A percentile compares a stretch with the other conserved stretches of the same genome.
Conservation (phyloP, 2,113 vertebrate genomes). For the Sceloporus tristichus region DNA sequence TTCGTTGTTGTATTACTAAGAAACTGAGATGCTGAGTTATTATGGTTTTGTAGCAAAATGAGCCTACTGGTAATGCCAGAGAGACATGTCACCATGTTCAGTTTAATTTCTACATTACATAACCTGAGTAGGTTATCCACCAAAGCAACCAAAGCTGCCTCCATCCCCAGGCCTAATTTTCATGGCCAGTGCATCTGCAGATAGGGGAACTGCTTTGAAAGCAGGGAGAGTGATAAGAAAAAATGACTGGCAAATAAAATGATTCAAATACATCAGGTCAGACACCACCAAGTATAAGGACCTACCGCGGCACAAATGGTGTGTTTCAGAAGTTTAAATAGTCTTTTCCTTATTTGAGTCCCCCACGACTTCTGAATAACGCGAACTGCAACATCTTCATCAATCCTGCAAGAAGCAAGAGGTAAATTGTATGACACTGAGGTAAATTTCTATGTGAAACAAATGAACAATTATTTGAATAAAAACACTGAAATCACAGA, state of each 20-base stretch:
- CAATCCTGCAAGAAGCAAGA: slow-evolving; percentile 36
- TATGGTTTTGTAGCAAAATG: background rate
- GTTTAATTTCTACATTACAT: background rate
- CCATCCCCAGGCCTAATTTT: too few species aligned
- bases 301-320: slow-evolving; percentile 72
- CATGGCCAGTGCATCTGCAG: background rate
- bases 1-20: background rate
- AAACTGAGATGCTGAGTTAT: background rate
- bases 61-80: background rate
- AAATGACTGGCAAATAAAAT: background rate
- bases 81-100: background rate
- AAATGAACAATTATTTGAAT: background rate
- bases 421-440: background rate
- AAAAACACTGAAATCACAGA: background rate
- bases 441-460: background rate
- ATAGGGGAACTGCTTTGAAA: background rate
- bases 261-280: background rate
- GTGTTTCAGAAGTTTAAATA: slow-evolving; percentile 74
- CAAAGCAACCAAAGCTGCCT: too few species aligned
- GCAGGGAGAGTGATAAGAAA: background rate
- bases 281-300: slow-evolving; percentile 7
- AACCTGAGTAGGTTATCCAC: too few species aligned
- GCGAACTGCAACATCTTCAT: slow-evolving; percentile 46
- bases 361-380: slow-evolving; percentile 71
- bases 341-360: slow-evolving; percentile 47